Percentiles rank a stretch among this genome's conserved stretches.
Conservation (phyloP, 2,797 vertebrate genomes). For the Neopelma chrysocephalum region DNA sequence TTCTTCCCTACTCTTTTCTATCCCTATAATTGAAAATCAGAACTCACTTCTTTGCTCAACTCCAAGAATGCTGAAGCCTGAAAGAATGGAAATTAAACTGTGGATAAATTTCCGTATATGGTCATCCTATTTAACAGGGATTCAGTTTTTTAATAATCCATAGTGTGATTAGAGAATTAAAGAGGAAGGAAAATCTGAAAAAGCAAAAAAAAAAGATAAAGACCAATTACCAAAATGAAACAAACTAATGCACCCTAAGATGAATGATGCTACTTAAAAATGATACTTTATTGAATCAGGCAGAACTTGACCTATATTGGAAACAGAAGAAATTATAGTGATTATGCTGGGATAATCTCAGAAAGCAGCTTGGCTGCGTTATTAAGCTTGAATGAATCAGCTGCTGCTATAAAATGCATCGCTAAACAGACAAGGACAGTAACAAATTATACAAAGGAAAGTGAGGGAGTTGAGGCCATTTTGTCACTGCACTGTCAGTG, state of each 20-base stretch:
- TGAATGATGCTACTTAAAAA: constrained; percentile 54
- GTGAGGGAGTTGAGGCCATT: not conserved
- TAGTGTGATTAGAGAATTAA: not conserved
- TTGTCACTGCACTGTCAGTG: not conserved
- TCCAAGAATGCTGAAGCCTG: not conserved
- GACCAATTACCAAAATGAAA: constrained; percentile 44
- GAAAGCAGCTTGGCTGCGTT: constrained; percentile 25
- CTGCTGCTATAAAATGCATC: constrained; percentile 2
- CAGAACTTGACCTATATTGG: constrained; percentile 34
- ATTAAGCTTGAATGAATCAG: constrained; percentile 44
- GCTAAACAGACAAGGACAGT: constrained; percentile 4
- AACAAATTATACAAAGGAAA: constrained; percentile 28
- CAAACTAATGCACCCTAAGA: constrained; percentile 13
- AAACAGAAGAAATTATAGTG: constrained; percentile 49
- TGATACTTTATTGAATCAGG: constrained; percentile 43
- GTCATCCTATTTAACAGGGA: not conserved
- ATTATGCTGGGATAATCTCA: constrained; percentile 56
- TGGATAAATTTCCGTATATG: not conserved
- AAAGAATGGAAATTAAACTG: not conserved
- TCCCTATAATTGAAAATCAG: not conserved
- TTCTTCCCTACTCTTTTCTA: not conserved
- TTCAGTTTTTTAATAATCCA: constrained; percentile 16
- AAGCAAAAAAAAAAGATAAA: constrained; percentile 42
- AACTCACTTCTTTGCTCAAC: not conserved
- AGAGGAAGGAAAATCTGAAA: not conserved